Evolutionary conservation across 2,888 invertebrate genomes (phyloP).

Genomic region (Strigamia crassipes): DNA sequence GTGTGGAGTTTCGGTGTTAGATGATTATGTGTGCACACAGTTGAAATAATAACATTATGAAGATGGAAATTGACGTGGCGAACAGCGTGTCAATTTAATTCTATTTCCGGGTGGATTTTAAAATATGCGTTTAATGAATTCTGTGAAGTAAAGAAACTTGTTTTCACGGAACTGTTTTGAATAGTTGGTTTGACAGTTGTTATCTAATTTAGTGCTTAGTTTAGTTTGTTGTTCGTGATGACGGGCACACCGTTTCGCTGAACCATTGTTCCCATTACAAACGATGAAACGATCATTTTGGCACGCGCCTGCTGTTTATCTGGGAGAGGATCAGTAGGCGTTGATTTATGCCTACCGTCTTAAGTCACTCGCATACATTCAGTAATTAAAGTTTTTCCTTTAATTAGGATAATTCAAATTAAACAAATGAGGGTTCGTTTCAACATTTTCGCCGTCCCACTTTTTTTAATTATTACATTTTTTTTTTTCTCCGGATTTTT

Average conservation of each 20-base stretch:
- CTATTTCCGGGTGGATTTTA: not conserved
- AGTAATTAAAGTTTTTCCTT: constrained; percentile 10
- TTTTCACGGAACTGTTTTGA: not conserved
- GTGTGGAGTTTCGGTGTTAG: not conserved
- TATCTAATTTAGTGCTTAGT: constrained; percentile 17
- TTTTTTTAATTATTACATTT: not conserved
- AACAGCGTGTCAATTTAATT: not conserved
- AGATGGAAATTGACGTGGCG: not conserved
- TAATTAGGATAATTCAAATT: constrained; percentile 32
- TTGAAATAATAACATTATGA: not conserved
- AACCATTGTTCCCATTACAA: constrained; percentile 8
- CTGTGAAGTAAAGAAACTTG: not conserved
- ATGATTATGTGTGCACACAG: not conserved
- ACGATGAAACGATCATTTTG: not conserved
- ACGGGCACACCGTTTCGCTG: not conserved
- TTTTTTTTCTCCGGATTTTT: not conserved
- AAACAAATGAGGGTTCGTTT: not conserved
- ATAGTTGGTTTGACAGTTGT: constrained; percentile 6
- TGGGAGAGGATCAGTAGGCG: constrained; percentile 17
- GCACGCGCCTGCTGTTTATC: constrained; percentile 37
- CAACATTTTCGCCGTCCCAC: not conserved
- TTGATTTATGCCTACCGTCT: constrained; percentile 28
- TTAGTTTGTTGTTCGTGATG: constrained; percentile 7
- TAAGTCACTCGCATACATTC: constrained; percentile 31
- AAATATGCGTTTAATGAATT: not conserved